Evolutionary conservation across 2,797 vertebrate species (phyloP).

Genomic region (Microchirus variegatus): DNA sequence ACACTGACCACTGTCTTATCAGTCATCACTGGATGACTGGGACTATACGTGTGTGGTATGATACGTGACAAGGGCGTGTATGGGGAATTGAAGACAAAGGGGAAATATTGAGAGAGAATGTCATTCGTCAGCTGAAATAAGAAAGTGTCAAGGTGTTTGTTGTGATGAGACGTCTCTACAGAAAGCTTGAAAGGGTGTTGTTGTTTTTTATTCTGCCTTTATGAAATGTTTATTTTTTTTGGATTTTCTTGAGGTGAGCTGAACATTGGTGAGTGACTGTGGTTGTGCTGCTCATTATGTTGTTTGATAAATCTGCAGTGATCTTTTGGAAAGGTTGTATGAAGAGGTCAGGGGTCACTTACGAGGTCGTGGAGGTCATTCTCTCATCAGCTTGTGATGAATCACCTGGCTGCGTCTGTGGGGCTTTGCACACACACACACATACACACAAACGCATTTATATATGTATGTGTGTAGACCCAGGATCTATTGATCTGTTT

Average conservation of each 20-base stretch:
- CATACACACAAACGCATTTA: background rate
- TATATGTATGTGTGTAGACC: slow-evolving; percentile 17
- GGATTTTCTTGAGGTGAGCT: slow-evolving; percentile 16
- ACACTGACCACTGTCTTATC: slow-evolving; percentile 2
- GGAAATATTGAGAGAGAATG: slow-evolving; percentile 38
- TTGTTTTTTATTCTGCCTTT: slow-evolving; percentile 59
- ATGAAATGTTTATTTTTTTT: slow-evolving; percentile 16
- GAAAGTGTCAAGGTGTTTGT: slow-evolving; percentile 32
- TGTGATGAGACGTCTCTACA: slow-evolving; percentile 31
- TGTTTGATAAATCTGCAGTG: slow-evolving; percentile 70
- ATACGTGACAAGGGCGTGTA: slow-evolving; percentile 15
- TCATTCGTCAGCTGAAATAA: slow-evolving; percentile 53
- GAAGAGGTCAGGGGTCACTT: slow-evolving; percentile 55
- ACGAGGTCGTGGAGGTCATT: slow-evolving; percentile 43
- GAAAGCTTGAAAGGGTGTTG: slow-evolving; percentile 29
- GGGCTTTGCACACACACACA: slow-evolving; percentile 15
- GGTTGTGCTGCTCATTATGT: slow-evolving; percentile 66
- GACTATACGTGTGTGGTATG: slow-evolving; percentile 4
- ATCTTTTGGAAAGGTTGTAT: slow-evolving; percentile 47
- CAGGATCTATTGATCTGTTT: slow-evolving; percentile 42
- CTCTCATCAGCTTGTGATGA: slow-evolving; percentile 55
- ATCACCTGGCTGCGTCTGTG: slow-evolving; percentile 48
- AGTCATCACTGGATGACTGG: slow-evolving; percentile 7
- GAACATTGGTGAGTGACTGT: slow-evolving; percentile 51
- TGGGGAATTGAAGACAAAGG: slow-evolving; percentile 17